A percentile compares a stretch with the other conserved stretches of the same genome.
These are phyloP conservation scores for Penaeus monodon DNA, from an alignment of 2,888 invertebrate genomes.

Conservation along the genomic window DNA sequence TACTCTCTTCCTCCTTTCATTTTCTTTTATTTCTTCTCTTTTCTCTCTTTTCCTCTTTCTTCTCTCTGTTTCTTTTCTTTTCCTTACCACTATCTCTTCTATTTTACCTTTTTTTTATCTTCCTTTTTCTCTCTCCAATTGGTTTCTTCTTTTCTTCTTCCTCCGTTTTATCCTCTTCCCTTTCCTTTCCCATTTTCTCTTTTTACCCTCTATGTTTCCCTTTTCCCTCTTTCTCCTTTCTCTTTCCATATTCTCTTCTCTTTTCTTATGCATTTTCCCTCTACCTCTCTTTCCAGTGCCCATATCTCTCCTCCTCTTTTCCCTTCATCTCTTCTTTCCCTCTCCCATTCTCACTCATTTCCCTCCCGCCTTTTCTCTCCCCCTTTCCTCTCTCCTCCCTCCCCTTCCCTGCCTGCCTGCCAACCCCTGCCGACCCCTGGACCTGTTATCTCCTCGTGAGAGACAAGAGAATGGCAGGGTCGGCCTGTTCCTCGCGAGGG, in stretches of 20 bases:
- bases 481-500: background rate
- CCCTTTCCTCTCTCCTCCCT: background rate
- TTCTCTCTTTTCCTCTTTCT: no score
- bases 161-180: background rate
- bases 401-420: background rate
- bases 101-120: no score
- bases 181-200: background rate
- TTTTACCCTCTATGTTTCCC: background rate
- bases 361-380: background rate
- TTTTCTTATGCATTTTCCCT: background rate
- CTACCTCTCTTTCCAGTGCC: background rate
- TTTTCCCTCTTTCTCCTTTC: background rate
- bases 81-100: no score
- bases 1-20: no score
- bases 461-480: slow-evolving; percentile 12
- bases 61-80: no score
- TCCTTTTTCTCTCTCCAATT: background rate
- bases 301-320: background rate
- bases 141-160: no score
- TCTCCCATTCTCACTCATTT: background rate
- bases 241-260: background rate
- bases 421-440: background rate
- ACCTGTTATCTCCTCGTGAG: background rate
- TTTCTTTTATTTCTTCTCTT: no score
- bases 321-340: no score